Percentiles rank a stretch among this genome's conserved stretches.
These are phyloP conservation scores for Hypotaenidia philippensis DNA, from an alignment of 2,797 vertebrate genomes.

Conservation along the genomic window DNA sequence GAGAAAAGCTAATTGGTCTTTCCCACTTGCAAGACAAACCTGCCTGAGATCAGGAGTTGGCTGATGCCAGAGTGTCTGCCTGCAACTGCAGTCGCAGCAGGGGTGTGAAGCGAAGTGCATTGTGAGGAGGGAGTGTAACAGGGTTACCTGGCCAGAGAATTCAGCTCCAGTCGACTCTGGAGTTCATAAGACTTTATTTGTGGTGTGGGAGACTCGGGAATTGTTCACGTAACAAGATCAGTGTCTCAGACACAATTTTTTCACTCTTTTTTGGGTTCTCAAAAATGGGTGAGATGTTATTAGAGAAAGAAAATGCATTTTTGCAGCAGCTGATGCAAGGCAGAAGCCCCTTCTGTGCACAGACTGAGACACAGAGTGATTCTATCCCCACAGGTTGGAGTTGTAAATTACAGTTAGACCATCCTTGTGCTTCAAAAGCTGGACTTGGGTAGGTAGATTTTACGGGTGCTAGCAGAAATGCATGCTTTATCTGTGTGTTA, in stretches of 20 bases:
- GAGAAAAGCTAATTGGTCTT: neutral
- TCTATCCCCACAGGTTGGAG: neutral
- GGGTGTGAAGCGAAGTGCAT: neutral
- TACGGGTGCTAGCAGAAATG: neutral
- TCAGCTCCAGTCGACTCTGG: neutral
- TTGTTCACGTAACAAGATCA: neutral
- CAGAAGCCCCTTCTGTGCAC: neutral
- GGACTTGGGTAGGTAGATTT: neutral
- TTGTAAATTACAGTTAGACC: neutral
- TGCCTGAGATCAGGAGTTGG: neutral
- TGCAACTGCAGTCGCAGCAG: neutral
- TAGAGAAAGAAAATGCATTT: neutral
- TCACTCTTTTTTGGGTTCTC: neutral
- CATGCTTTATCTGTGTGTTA: neutral
- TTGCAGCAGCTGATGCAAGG: neutral
- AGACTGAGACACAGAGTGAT: neutral
- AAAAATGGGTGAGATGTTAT: neutral
- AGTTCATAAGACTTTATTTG: neutral
- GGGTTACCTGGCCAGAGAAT: neutral
- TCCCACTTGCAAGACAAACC: neutral
- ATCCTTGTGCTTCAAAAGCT: neutral
- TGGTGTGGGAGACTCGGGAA: neutral
- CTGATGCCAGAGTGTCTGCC: neutral
- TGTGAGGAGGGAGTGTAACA: neutral
- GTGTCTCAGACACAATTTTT: neutral